These are phyloP conservation scores for Lipotes vexillifer DNA, from an alignment of 2,113 vertebrate genomes.

Conservation along the genomic window DNA sequence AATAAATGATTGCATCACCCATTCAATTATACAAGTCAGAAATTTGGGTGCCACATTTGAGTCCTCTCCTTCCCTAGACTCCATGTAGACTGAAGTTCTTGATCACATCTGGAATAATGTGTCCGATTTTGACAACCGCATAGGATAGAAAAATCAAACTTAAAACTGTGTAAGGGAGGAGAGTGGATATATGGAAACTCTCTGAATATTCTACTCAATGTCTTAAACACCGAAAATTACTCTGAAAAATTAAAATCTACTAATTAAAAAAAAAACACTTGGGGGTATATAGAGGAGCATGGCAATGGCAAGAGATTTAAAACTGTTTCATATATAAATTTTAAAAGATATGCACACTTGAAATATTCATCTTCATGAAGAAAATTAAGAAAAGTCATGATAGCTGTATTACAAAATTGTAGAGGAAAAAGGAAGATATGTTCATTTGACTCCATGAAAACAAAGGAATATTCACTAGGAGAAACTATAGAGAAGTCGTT, in stretches of 20 bases:
- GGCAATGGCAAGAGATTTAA: neutral
- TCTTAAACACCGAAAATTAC: neutral
- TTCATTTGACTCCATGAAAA: neutral
- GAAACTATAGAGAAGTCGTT: neutral
- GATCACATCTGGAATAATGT: neutral
- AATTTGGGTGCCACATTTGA: neutral
- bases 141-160: neutral
- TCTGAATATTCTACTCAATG: neutral
- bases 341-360: neutral
- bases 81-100: neutral
- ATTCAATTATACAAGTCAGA: neutral
- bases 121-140: neutral
- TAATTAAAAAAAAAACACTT: neutral
- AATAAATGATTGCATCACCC: neutral
- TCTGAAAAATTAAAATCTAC: neutral
- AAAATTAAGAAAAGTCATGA: neutral
- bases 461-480: neutral
- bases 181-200: neutral
- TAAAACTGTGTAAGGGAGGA: neutral
- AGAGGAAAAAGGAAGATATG: neutral
- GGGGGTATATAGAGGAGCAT: neutral
- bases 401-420: neutral
- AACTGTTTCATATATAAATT: neutral
- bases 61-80: neutral
- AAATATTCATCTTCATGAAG: neutral